Evolutionary conservation across 2,888 invertebrate genomes (phyloP), one percentile per base, ranked within the genome.

Genomic region (Odontocerum albicorne): DNA sequence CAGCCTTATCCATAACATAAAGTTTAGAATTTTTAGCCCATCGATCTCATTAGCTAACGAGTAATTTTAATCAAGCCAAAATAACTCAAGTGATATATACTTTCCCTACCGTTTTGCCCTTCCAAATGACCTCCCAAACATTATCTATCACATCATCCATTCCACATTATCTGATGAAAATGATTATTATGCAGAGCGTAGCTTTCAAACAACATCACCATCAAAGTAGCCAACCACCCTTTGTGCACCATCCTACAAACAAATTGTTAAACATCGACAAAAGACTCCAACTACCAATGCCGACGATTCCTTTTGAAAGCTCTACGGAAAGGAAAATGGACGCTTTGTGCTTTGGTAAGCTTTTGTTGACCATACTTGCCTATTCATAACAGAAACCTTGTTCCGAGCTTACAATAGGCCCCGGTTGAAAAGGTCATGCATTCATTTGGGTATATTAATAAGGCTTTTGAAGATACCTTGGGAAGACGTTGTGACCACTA

Each of bases 381-480:
- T 46, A 50, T 55, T 55, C 55, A 55, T 16, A 32, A 16, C 33
- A 33, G 20, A 44, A 46, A 31, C 39, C 49, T 45, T 44, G 39
- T 44, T 55, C 45, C 39, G 40, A 16, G 38, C 31, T 46, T 47
- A 56, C 51, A 56, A 56, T 56, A 27, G 49, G 17, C 22, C 15
- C 43, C 22, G 39, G 50, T 55, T 55, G 50, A 55, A 55, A 58
- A 58, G 58, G 55, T 50, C 58, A 35, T 46, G 58, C 50, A 55
- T 58, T 58, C 58, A 58, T 58, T 58, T 58, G 58, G 55, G 55
- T 46, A 58, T 55, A 55, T 58, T 58, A 58, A 57, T 57, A 57
- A 55, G 50, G 55, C 58, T 54, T 46, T n/a, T 55, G 20, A 40
- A 51, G 43, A 40, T 42, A 43, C 13, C 22, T 12, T 42, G 42